Base-by-base conservation (phyloP, 2,888 invertebrate species). In the Therioaphis trifolii region DNA sequence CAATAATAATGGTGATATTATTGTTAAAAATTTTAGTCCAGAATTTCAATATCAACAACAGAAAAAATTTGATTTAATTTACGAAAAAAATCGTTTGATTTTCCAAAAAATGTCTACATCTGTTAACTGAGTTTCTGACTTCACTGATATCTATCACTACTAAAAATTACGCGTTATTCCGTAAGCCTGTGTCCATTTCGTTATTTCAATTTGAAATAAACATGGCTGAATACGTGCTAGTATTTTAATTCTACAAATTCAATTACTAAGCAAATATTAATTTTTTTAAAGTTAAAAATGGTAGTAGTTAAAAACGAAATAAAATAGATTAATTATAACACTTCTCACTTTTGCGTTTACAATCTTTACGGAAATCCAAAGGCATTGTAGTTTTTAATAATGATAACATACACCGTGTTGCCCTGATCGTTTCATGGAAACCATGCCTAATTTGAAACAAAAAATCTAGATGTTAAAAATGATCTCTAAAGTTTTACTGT, bases 311-410 rank as follows among this genome's bases (percentile, higher is more conserved):
- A 76, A n/a, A 46, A 76, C 43, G 24, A n/a, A n/a, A 35, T 46
- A 76, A 63, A 69, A 79, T n/a, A 77, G 11, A 66, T 29, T 27
- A 35, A 76, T 27, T 68, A 77, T 77, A 52, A 71, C 71, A 71
- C 46, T 72, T 61, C 80, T 80, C 80, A 80, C 80, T 80, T 80
- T 80, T 80, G 49, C 80, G 58, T 49, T 43, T 72, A 80, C 24
- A 71, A 46, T 58, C 79, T 71, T 71, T 80, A 71, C 61, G 58
- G 71, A 71, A 80, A 80, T 71, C 80, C 80, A 71, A 80, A 71
- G 80, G 80, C 80, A 80, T 80, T 80, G 71, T 68, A 80, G 80
- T 46, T 80, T 58, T 80, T 71, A 80, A 72, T 71, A 61, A 71
- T 35, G 71, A 80, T 80, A 72, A 72, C 80, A 58, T 58, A 69